These are phyloP conservation scores for Wiebesia pumilae DNA, from an alignment of 1,140 invertebrate species.

Conservation along the genomic window DNA sequence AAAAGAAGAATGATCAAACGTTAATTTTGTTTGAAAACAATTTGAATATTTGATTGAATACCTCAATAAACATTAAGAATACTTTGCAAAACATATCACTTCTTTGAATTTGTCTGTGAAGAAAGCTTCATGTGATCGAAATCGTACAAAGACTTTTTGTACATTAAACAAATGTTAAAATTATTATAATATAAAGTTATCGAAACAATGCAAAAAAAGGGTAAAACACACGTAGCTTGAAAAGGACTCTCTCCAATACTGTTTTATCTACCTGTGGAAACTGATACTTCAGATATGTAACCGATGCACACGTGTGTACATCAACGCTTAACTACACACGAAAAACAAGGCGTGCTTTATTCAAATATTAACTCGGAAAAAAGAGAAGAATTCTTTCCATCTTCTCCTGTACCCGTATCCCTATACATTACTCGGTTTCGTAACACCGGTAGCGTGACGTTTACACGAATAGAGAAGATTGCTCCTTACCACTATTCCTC, in stretches of 20 bases:
- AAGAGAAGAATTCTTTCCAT: slow-evolving; percentile 56
- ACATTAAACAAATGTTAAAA: background rate
- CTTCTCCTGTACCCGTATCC: background rate
- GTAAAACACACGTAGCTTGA: background rate
- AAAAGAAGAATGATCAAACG: too few relatives aligned
- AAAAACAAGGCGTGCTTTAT: slow-evolving; percentile 51
- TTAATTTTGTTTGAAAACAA: too few relatives aligned
- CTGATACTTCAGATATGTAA: background rate
- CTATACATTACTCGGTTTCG: slow-evolving; percentile 60
- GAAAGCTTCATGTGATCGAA: background rate
- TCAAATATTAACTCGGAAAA: slow-evolving; percentile 71
- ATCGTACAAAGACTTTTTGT: background rate
- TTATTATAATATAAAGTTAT: background rate
- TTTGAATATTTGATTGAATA: too few relatives aligned
- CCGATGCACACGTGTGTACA: background rate
- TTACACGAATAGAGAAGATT: slow-evolving; percentile 62
- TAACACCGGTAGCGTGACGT: slow-evolving; percentile 67
- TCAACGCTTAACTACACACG: background rate
- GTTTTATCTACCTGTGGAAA: slow-evolving; percentile 6
- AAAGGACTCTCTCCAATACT: slow-evolving; percentile 23
- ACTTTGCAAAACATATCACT: background rate
- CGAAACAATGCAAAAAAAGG: background rate
- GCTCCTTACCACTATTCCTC: background rate
- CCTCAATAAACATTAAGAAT: background rate
- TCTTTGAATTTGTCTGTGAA: background rate